A percentile compares a stretch with the other conserved stretches of the same genome.
These are phyloP conservation scores for Potamarius usumacintae DNA, from an alignment of 2,113 vertebrate genomes.

Conservation along the genomic window DNA sequence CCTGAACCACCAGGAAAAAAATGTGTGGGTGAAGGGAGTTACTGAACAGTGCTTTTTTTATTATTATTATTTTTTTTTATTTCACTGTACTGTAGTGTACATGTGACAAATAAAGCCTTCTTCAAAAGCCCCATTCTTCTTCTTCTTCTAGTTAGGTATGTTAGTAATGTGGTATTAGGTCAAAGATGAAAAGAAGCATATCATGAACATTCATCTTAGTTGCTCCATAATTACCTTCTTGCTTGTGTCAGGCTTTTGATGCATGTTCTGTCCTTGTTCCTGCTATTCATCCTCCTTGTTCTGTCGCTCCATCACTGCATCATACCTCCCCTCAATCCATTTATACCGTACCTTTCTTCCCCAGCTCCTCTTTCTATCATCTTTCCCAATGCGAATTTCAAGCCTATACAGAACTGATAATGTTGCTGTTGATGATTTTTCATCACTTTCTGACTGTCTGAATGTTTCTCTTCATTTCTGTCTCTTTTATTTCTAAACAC, in stretches of 20 bases:
- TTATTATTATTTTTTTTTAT: too few relatives aligned
- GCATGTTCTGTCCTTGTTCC: neutral
- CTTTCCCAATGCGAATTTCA: neutral
- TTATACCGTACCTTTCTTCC: neutral
- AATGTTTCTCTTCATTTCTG: neutral
- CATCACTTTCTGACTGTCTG: constrained; percentile 1
- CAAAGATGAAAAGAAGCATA: neutral
- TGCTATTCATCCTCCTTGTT: neutral
- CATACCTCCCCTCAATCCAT: neutral
- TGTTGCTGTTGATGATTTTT: neutral
- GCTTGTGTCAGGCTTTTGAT: neutral
- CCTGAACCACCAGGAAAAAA: too few relatives aligned
- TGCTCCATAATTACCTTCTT: neutral
- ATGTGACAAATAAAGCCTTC: too few relatives aligned
- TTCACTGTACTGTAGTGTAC: too few relatives aligned
- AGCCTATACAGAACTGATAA: neutral
- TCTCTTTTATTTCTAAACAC: constrained; percentile 12
- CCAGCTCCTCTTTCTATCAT: neutral
- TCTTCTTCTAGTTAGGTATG: too few relatives aligned
- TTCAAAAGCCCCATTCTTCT: too few relatives aligned
- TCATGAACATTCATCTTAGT: neutral
- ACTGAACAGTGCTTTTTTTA: too few relatives aligned
- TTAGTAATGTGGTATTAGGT: neutral
- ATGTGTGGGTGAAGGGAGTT: too few relatives aligned
- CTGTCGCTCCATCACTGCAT: neutral